These are phyloP conservation scores for Phasia obesa DNA, from an alignment of 2,888 invertebrate species.

Conservation along the genomic window DNA sequence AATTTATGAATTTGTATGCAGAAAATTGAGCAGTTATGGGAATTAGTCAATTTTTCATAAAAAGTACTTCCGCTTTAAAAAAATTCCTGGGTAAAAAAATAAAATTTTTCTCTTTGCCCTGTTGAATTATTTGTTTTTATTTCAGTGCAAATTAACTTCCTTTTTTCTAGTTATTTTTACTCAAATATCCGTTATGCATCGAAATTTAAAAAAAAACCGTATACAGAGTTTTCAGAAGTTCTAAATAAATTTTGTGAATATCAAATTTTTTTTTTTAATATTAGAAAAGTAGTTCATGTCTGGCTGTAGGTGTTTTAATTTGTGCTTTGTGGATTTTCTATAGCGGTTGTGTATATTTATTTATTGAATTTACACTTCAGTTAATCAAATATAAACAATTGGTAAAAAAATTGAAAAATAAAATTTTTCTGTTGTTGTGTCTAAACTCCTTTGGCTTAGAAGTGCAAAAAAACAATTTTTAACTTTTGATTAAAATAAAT, in stretches of 20 bases:
- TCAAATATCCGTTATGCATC: no score
- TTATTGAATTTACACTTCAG: constrained; percentile 22
- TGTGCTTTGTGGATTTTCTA: background rate
- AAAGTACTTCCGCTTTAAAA: no score
- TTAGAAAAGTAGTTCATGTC: constrained; percentile 15
- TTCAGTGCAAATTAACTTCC: no score
- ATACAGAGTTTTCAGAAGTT: constrained; percentile 1
- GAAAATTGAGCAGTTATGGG: no score
- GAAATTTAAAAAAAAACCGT: no score
- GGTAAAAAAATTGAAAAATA: background rate
- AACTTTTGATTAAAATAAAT: constrained; percentile 14
- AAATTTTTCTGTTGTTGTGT: background rate
- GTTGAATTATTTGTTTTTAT: no score
- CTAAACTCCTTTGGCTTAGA: background rate
- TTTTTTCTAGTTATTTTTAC: no score
- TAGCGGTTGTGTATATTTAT: constrained; percentile 11
- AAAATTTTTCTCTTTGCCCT: no score
- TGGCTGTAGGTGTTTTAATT: constrained; percentile 24
- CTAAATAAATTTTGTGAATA: constrained; percentile 13
- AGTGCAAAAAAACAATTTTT: constrained; percentile 20
- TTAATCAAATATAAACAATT: constrained; percentile 33
- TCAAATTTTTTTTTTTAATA: constrained; percentile 7
- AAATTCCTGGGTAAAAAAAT: no score
- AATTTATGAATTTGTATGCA: no score
- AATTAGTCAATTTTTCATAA: no score